These are phyloP conservation scores for Dryococelus australis DNA, from an alignment of 2,888 invertebrate species.

Conservation along the genomic window DNA sequence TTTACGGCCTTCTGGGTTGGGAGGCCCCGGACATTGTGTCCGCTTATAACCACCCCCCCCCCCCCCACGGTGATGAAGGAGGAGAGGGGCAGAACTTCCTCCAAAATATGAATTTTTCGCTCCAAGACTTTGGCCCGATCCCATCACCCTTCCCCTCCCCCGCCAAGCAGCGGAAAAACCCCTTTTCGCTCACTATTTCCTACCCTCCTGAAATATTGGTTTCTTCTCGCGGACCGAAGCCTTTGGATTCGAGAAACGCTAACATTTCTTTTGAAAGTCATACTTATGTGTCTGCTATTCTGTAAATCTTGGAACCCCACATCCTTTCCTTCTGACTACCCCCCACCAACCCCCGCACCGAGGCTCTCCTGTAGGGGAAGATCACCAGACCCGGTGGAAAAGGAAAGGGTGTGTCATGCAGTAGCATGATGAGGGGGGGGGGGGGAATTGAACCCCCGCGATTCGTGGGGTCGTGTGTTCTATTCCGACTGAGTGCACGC, in stretches of 20 bases:
- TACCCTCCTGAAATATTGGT: conserved; percentile 16
- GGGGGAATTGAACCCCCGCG: background rate
- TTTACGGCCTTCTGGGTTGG: background rate
- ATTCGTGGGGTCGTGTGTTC: background rate
- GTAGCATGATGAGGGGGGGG: background rate
- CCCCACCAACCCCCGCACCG: background rate
- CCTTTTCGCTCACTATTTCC: conserved; percentile 8
- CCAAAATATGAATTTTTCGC: conserved; percentile 7
- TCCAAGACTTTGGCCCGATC: background rate
- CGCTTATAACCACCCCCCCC: no score
- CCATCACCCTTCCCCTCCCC: background rate
- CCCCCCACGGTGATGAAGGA: no score
- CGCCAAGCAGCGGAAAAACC: background rate
- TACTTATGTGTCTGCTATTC: conserved; percentile 10
- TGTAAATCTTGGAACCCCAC: background rate
- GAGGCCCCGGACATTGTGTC: background rate
- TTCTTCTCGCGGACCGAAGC: conserved; percentile 5
- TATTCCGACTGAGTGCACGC: background rate
- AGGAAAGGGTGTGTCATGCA: no score
- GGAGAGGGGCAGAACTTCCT: no score
- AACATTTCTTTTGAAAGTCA: conserved; percentile 16
- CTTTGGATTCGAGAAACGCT: conserved; percentile 3
- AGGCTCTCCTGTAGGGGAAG: background rate
- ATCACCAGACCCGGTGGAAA: no score
- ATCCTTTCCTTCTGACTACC: background rate